Conservation (phyloP, 2,888 invertebrate species). For the Sminthurinus aureus region DNA sequence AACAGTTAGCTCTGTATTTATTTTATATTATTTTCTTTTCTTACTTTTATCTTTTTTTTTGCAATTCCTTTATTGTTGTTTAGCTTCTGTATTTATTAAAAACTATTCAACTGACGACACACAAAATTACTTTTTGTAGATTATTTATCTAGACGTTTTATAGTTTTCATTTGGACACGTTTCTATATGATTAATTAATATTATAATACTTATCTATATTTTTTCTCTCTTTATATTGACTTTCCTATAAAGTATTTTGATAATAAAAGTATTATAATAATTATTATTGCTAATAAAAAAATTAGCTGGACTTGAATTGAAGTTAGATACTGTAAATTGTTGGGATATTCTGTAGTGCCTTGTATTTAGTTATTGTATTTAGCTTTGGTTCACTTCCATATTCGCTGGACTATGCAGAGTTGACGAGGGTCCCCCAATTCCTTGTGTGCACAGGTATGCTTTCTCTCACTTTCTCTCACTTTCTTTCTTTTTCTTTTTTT, state of each 20-base stretch:
- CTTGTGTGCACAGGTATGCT: constrained; percentile 61
- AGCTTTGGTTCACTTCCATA: constrained; percentile 7
- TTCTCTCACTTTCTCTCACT: constrained; percentile 39
- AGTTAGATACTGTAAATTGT: background rate
- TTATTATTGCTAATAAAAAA: too few relatives aligned
- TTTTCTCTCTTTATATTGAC: background rate
- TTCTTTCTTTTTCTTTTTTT: background rate
- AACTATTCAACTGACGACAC: background rate
- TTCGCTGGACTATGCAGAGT: constrained; percentile 34
- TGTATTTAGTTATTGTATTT: constrained; percentile 9
- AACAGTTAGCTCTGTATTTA: too few relatives aligned
- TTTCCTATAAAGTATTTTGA: background rate
- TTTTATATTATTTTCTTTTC: too few relatives aligned
- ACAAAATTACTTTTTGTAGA: background rate
- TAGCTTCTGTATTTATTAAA: background rate
- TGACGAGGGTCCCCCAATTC: constrained; percentile 42
- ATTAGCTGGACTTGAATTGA: too few relatives aligned
- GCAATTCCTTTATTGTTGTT: background rate
- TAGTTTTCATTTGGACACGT: background rate
- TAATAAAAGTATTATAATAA: too few relatives aligned
- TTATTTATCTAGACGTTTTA: background rate
- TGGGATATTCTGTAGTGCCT: constrained; percentile 11
- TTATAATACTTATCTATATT: too few relatives aligned
- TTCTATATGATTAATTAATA: too few relatives aligned
- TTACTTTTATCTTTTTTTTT: too few relatives aligned